Evolutionary conservation across 2,113 vertebrate genomes (phyloP).

Genomic region (Bufo gargarizans): DNA sequence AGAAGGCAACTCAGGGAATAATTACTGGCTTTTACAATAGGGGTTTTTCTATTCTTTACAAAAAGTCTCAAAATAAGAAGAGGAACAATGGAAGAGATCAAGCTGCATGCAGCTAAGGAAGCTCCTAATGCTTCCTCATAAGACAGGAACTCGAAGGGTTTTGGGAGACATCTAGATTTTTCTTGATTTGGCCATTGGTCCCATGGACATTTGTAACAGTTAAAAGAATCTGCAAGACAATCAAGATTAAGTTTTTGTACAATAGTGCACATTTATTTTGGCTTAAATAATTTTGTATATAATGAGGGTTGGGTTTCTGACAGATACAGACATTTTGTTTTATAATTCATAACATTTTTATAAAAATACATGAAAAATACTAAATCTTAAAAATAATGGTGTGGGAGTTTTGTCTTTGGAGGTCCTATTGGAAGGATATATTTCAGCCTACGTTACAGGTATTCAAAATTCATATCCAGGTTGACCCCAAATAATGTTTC

Average conservation of each 20-base stretch:
- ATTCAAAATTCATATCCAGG: too few relatives aligned
- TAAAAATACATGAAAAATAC: too few relatives aligned
- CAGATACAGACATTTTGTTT: too few relatives aligned
- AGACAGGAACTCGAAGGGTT: constrained; percentile 45
- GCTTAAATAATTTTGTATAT: too few relatives aligned
- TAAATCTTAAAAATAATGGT: too few relatives aligned
- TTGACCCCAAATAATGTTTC: too few relatives aligned
- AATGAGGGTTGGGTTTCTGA: too few relatives aligned
- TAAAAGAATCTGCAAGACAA: constrained; percentile 18
- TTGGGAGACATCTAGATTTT: constrained; percentile 41
- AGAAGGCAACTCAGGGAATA: constrained; percentile 52
- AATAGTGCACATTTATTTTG: too few relatives aligned
- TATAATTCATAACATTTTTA: too few relatives aligned
- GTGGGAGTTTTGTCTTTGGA: too few relatives aligned
- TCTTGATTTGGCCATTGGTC: constrained; percentile 34
- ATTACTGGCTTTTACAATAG: constrained; percentile 58
- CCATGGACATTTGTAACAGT: constrained; percentile 31
- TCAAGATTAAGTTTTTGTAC: background rate
- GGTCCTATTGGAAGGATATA: too few relatives aligned
- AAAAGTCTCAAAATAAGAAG: constrained; percentile 28
- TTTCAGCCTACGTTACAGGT: too few relatives aligned
- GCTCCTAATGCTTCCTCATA: constrained; percentile 49
- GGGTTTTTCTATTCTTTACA: constrained; percentile 36
- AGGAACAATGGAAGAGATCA: constrained; percentile 18
- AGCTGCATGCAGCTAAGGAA: background rate